A percentile compares a stretch with the other conserved stretches of the same genome.
Evolutionary conservation across 2,797 vertebrate genomes (phyloP).

Genomic region (Sebastes jordani): DNA sequence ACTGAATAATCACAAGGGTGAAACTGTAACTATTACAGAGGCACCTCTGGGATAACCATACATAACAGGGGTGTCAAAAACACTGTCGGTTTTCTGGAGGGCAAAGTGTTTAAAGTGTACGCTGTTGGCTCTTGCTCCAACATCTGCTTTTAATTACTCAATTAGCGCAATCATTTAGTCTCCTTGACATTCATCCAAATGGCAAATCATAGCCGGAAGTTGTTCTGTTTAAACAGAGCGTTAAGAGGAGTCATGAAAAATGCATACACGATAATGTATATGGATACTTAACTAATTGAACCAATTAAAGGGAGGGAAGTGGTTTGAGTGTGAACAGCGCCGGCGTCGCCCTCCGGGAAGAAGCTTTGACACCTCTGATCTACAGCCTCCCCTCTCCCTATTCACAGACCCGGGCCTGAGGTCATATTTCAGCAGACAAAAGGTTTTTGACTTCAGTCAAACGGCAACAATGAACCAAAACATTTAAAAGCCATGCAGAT

Average conservation of each 20-base stretch:
- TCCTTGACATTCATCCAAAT: conserved; percentile 84
- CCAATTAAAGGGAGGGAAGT: conserved; percentile 79
- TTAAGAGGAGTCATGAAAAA: conserved; percentile 84
- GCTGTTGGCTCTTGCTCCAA: conserved; percentile 83
- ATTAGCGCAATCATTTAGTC: conserved; percentile 85
- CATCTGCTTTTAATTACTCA: conserved; percentile 90
- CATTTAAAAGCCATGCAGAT: conserved; percentile 51
- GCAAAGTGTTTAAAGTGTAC: conserved; percentile 83
- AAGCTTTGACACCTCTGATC: conserved; percentile 80
- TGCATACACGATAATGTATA: conserved; percentile 82
- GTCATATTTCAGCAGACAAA: conserved; percentile 82
- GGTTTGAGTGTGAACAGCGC: conserved; percentile 73
- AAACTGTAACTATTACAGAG: conserved; percentile 88
- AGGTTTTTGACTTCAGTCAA: conserved; percentile 72
- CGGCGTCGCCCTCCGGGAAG: conserved; percentile 69
- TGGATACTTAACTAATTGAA: conserved; percentile 86
- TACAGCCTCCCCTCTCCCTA: conserved; percentile 75
- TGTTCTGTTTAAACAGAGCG: conserved; percentile 78
- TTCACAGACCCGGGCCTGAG: conserved; percentile 68
- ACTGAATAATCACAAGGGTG: conserved; percentile 88
- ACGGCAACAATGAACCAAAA: conserved; percentile 56
- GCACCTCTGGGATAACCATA: conserved; percentile 86
- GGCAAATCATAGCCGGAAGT: conserved; percentile 84
- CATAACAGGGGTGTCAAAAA: conserved; percentile 86
- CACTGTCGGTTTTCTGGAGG: conserved; percentile 84